Evolutionary conservation across 2,113 vertebrate species (phyloP), one percentile per base, ranked within the genome.

Genomic region (Thamnaconus septentrionalis): DNA sequence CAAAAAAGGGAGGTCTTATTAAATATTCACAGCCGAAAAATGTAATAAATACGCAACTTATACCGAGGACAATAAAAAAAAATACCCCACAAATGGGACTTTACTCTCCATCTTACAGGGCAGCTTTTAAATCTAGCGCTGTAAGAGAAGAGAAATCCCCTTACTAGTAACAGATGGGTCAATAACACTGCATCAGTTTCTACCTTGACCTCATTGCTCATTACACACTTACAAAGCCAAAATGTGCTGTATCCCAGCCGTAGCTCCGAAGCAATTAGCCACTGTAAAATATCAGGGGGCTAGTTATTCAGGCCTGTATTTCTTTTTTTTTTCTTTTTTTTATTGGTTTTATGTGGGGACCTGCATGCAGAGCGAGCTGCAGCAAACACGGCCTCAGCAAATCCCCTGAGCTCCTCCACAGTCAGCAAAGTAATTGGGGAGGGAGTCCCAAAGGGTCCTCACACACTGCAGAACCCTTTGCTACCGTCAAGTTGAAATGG

Each of bases 401-500:
- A 81, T 85, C 84, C 18, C 84, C 88, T 57, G 45, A 75, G 81
- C 73, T 86, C 74, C 69, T 75, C 75, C 58, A 56, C 72, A 85
- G 83, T 86, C 85, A 83, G 82, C 82, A 85, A 81, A 83, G 82
- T 90, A 90, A 90, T 90, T 90, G 87, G 82, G 75, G 83, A 84
- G 86, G 83, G 87, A 87, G 87, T 88, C 86, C 87, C 87, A 85
- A 46, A 76, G 86, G 86, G 83, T 82, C 73, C 79, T 63, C 18
- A 1, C 58, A 56, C 64, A 76, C 69, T 66, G 63, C 83, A 64
- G 63, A 77, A 78, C 70, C 69, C 69, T 73, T 60, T 69, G 58
- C 73, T 78, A 66, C 82, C 6, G 63, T 85, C 75, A 82, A 66
- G 73, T 70, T 79, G 63, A 88, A 83, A 85, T 82, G 79, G 86